A percentile compares a stretch with the other conserved stretches of the same genome.
These are phyloP conservation scores for Sminthopsis crassicaudata DNA, from an alignment of 2,113 vertebrate genomes.

Conservation along the genomic window DNA sequence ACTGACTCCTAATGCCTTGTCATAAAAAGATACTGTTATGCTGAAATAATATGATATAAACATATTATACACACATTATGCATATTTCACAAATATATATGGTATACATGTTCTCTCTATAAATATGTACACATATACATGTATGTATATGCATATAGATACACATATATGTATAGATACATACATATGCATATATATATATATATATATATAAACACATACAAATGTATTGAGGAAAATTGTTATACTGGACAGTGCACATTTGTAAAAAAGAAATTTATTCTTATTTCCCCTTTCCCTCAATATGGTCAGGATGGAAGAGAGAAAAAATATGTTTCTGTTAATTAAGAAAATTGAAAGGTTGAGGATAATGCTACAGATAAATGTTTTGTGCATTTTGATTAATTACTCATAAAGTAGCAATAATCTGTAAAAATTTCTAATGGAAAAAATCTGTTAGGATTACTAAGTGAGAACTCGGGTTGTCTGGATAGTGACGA, in stretches of 20 bases:
- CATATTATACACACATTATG: too few species aligned
- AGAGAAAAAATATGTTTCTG: background rate
- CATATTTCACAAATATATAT: too few species aligned
- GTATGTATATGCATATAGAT: too few species aligned
- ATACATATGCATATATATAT: too few species aligned
- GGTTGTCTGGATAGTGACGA: too few species aligned
- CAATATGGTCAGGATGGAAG: background rate
- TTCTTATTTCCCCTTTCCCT: background rate
- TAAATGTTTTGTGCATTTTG: background rate
- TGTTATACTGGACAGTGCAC: background rate
- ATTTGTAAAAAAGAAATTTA: background rate
- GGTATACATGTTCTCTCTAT: too few species aligned
- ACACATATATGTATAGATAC: too few species aligned
- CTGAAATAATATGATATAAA: background rate
- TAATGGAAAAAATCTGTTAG: background rate
- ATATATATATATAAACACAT: too few species aligned
- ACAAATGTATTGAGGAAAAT: too few species aligned
- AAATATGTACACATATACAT: too few species aligned
- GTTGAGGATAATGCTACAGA: background rate
- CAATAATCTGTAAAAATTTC: background rate
- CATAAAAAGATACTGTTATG: background rate
- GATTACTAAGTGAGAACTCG: too few species aligned
- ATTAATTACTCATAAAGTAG: background rate
- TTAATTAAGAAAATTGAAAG: background rate
- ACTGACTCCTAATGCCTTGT: background rate